Conservation (phyloP, 2,888 invertebrate genomes). For the Mesorhabditis spiculigera region DNA sequence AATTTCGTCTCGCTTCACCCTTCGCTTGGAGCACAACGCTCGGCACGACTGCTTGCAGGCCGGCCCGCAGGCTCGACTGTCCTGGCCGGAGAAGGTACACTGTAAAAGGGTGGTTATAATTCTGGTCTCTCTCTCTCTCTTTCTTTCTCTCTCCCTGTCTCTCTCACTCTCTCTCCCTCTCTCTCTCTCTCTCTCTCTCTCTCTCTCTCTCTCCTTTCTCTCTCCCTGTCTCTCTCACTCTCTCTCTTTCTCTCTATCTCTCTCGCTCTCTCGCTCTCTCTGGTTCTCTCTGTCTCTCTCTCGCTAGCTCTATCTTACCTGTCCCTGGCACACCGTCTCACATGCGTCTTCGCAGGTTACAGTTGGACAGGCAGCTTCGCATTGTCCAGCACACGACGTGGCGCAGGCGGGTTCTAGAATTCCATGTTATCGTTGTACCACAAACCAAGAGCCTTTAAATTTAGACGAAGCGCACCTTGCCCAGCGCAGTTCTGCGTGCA, state of each 20-base stretch:
- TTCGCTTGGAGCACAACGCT: constrained; percentile 28
- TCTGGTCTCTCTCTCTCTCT: too few relatives aligned
- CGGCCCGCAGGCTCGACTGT: constrained; percentile 30
- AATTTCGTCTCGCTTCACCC: constrained; percentile 24
- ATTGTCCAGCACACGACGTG: constrained; percentile 27
- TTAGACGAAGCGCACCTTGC: constrained; percentile 15
- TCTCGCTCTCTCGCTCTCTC: too few relatives aligned
- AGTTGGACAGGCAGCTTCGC: constrained; percentile 30
- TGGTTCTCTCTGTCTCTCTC: too few relatives aligned
- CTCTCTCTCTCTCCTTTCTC: too few relatives aligned
- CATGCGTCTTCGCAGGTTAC: constrained; percentile 35
- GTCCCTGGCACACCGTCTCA: constrained; percentile 31
- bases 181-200: too few relatives aligned
- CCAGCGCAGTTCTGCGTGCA: constrained; percentile 33
- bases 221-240: too few relatives aligned
- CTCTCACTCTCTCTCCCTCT: too few relatives aligned
- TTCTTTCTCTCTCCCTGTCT: too few relatives aligned
- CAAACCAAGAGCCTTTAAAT: background rate
- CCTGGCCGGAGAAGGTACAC: constrained; percentile 34
- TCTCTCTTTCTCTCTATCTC: background rate
- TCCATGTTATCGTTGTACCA: background rate
- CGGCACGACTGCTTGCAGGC: constrained; percentile 36
- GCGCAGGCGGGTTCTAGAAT: constrained; percentile 26
- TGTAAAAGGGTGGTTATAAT: constrained; percentile 2
- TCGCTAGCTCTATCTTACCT: too few relatives aligned